These are phyloP conservation scores for Arvicanthis niloticus DNA, from an alignment of 2,113 vertebrate genomes.

Conservation along the genomic window DNA sequence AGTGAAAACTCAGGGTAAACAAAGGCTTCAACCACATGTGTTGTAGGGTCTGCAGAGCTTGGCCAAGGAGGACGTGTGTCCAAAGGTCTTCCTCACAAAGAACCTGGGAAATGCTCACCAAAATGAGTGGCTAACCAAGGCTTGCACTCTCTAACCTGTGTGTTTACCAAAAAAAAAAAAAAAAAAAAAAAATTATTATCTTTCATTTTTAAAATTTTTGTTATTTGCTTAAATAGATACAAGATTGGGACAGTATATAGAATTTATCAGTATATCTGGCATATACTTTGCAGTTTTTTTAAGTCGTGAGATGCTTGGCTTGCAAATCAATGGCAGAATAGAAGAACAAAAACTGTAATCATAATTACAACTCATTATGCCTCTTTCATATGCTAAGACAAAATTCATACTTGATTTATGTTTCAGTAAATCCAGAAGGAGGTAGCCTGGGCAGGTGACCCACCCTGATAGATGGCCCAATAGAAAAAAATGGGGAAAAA, in stretches of 20 bases:
- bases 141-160: background rate
- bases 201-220: background rate
- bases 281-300: background rate
- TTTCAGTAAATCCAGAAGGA: constrained; percentile 36
- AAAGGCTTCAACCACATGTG: background rate
- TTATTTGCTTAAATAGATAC: background rate
- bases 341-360: constrained; percentile 57
- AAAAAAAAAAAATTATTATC: background rate
- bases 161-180: background rate
- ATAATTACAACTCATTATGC: constrained; percentile 66
- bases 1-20: background rate
- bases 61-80: background rate
- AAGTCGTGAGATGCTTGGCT: background rate
- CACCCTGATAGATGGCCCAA: background rate
- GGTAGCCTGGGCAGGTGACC: background rate
- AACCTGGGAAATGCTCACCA: background rate
- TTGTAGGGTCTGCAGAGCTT: background rate
- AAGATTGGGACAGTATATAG: background rate
- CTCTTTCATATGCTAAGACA: constrained; percentile 57
- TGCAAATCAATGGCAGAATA: constrained; percentile 69
- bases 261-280: background rate
- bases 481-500: background rate
- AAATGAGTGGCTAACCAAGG: background rate
- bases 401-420: constrained; percentile 47
- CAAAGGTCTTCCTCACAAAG: background rate